phyloP scores from a whole-genome alignment of 2,888 invertebrate genomes.

The Anodontia alba region DNA sequence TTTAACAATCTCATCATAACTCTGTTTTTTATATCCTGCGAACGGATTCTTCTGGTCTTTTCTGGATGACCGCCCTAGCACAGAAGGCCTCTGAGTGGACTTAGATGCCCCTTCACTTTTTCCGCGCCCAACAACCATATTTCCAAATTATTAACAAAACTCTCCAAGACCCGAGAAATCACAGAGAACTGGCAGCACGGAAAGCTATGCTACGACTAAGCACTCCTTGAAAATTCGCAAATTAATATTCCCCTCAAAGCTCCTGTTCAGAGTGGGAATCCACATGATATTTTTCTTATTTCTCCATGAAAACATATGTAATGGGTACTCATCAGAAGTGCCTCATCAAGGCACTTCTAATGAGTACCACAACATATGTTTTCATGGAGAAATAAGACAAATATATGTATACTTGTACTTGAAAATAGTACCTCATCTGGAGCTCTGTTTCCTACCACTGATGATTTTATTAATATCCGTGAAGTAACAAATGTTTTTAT shows the following conservation, averaged over 20 bases:
- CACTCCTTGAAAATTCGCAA: background rate
- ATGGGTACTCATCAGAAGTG: too few relatives aligned
- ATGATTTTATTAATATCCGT: background rate
- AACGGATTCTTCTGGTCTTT: slow-evolving; percentile 71
- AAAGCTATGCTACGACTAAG: background rate
- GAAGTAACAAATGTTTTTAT: background rate
- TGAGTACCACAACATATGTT: too few relatives aligned
- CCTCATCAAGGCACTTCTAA: too few relatives aligned
- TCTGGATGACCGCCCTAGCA: slow-evolving; percentile 57
- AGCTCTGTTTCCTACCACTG: too few relatives aligned
- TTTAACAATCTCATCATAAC: slow-evolving; percentile 95
- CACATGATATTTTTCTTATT: too few relatives aligned
- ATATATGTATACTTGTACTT: too few relatives aligned
- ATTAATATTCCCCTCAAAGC: too few relatives aligned
- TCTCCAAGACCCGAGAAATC: background rate
- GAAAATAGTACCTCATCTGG: too few relatives aligned
- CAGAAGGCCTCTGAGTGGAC: slow-evolving; percentile 56
- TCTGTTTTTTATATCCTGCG: slow-evolving; percentile 86
- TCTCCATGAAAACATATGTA: too few relatives aligned
- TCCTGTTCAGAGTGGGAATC: too few relatives aligned
- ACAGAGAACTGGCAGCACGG: background rate
- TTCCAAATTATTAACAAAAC: background rate
- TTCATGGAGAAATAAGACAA: too few relatives aligned
- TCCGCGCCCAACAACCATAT: background rate
- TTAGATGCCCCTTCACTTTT: background rate